Conservation (phyloP, 2,797 vertebrate genomes). For the Hapalemur alaotrensis region DNA sequence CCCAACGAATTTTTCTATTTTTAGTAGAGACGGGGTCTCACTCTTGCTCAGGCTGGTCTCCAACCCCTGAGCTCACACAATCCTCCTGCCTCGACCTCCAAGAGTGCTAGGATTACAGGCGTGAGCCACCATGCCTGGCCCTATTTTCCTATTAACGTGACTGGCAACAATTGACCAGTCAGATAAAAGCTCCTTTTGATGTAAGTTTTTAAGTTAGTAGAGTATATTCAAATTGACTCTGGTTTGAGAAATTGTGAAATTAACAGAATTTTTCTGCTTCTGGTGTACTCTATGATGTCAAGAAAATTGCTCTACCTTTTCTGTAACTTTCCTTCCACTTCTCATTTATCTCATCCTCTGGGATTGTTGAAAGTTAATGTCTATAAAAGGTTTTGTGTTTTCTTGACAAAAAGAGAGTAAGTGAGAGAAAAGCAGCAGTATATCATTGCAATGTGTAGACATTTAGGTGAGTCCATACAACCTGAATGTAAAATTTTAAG, state of each 20-base stretch:
- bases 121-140: no score
- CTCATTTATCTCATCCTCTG: conserved; percentile 41
- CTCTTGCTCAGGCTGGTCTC: no score
- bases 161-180: neutral
- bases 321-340: conserved; percentile 23
- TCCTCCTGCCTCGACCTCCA: no score
- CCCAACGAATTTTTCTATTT: no score
- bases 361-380: conserved; percentile 54
- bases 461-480: conserved; percentile 38
- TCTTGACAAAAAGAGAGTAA: conserved; percentile 45
- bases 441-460: conserved; percentile 42
- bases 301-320: neutral
- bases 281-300: neutral
- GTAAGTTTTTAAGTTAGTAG: neutral
- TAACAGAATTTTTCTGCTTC: conserved; percentile 5
- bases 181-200: conserved; percentile 35
- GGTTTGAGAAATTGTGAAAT: neutral
- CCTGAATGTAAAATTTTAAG: conserved; percentile 67
- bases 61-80: no score
- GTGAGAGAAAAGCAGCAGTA: conserved; percentile 33
- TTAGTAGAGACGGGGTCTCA: no score
- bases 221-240: neutral
- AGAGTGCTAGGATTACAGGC: no score
- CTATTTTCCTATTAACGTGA: conserved; percentile 5
- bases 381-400: conserved; percentile 61